Evolutionary conservation across 30 jellyfish, hydroid and myxozoan genomes (phyloP).

Genomic region (Rhopilema esculentum): DNA sequence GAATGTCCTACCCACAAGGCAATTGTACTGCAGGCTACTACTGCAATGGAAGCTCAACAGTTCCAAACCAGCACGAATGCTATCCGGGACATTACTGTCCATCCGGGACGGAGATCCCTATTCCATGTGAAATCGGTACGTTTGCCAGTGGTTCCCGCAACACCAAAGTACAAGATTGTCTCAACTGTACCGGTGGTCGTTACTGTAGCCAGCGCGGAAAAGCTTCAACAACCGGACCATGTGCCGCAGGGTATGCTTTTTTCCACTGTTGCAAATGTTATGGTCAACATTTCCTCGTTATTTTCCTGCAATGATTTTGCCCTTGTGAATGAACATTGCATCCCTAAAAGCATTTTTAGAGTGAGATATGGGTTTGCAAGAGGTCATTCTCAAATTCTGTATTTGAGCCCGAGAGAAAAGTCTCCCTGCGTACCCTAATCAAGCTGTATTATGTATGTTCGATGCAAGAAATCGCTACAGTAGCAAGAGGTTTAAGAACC

Average conservation of each 20-base stretch:
- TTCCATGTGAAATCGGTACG: constrained; percentile 82
- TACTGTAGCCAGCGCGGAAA: constrained; percentile 74
- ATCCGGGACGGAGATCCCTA: constrained; percentile 72
- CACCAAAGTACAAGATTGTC: constrained; percentile 67
- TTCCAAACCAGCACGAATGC: constrained; percentile 79
- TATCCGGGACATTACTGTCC: constrained; percentile 91
- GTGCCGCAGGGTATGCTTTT: constrained; percentile 32
- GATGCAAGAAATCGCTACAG: too few species aligned
- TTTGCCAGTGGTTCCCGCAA: constrained; percentile 73
- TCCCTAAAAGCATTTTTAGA: too few species aligned
- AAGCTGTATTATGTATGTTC: too few species aligned
- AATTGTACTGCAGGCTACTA: constrained; percentile 92
- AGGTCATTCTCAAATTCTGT: too few species aligned
- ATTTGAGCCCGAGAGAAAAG: too few species aligned
- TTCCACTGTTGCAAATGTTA: neutral
- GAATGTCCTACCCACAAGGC: constrained; percentile 81
- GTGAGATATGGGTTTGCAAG: too few species aligned
- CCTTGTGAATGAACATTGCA: too few species aligned
- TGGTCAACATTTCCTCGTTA: neutral
- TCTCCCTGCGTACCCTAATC: too few species aligned
- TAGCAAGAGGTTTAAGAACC: too few species aligned
- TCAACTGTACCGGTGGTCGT: constrained; percentile 82
- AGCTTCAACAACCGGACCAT: constrained; percentile 52
- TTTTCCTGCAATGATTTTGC: neutral
- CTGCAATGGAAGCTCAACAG: constrained; percentile 81